Evolutionary conservation across 1,140 invertebrate genomes (phyloP), one percentile per base, ranked within the genome.

Genomic region (Hypsibius dujardini): DNA sequence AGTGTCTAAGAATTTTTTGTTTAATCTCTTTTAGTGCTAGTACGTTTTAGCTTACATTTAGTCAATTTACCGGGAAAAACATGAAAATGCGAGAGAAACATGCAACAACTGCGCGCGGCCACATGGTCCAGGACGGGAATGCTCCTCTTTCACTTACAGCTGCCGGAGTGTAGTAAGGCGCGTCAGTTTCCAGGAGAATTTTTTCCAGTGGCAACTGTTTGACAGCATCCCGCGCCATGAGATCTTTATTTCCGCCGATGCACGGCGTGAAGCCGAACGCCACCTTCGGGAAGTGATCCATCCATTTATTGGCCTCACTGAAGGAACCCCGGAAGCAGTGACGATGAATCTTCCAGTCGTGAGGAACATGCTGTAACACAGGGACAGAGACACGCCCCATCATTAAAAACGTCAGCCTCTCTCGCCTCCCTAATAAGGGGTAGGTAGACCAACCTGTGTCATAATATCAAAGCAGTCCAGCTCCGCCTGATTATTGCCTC

Each of bases 101-200:
- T n/a, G n/a, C n/a, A n/a, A n/a, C n/a, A n/a, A n/a, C n/a, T n/a
- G n/a, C n/a, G n/a, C n/a, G n/a, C n/a, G n/a, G n/a, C n/a, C n/a
- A n/a, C n/a, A n/a, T n/a, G n/a, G n/a, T n/a, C n/a, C n/a, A n/a
- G n/a, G n/a, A n/a, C n/a, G n/a, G n/a, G n/a, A n/a, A n/a, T n/a
- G n/a, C n/a, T n/a, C n/a, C n/a, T n/a, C n/a, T n/a, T n/a, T n/a
- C n/a, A n/a, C 70, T 70, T 70, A 3, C 45, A 0, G 70, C 46
- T 71, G 67, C 40, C 40, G 45, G 72, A 42, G 46, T 47, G 67
- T 28, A 83, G 73, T 82, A 83, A 12, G 82, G 82, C 28, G 82
- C 76, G 75, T 83, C 82, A 2, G 82, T 83, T 74, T 83, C 82
- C 42, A 83, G 72, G 3, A 83, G 74, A 1, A 83, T 73, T 60